Evolutionary conservation across 1,140 invertebrate species (phyloP).

Genomic region (Ridgeia piscesae): DNA sequence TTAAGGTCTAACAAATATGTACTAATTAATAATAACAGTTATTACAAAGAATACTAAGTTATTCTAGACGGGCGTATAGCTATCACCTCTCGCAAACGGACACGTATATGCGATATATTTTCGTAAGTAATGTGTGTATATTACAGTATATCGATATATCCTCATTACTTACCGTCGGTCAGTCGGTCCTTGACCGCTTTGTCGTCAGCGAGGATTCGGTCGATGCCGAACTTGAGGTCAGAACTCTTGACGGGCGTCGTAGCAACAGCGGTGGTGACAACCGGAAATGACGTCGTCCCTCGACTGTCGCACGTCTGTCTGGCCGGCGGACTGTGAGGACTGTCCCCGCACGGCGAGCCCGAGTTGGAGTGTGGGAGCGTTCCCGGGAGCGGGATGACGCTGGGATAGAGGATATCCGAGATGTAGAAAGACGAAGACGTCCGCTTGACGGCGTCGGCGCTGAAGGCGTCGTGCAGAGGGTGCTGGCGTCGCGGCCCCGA

Average conservation of each 20-base stretch:
- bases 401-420: slow-evolving; percentile 16
- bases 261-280: background rate
- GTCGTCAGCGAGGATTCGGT: background rate
- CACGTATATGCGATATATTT: too few relatives aligned
- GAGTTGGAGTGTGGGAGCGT: background rate
- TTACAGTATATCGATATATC: too few relatives aligned
- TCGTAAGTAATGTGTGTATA: too few relatives aligned
- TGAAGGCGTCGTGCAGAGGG: too few relatives aligned
- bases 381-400: slow-evolving; percentile 14
- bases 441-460: background rate
- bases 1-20: too few relatives aligned
- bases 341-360: background rate
- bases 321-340: slow-evolving; percentile 1
- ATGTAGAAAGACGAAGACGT: background rate
- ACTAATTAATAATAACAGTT: too few relatives aligned
- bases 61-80: too few relatives aligned
- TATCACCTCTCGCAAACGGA: too few relatives aligned
- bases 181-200: too few relatives aligned
- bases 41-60: too few relatives aligned
- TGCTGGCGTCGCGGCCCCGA: too few relatives aligned
- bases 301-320: background rate
- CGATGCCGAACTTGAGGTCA: slow-evolving; percentile 19
- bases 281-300: background rate
- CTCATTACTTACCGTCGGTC: too few relatives aligned
- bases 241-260: background rate